These are phyloP conservation scores for Euschistus heros DNA, from an alignment of 1,140 invertebrate genomes.

Conservation along the genomic window DNA sequence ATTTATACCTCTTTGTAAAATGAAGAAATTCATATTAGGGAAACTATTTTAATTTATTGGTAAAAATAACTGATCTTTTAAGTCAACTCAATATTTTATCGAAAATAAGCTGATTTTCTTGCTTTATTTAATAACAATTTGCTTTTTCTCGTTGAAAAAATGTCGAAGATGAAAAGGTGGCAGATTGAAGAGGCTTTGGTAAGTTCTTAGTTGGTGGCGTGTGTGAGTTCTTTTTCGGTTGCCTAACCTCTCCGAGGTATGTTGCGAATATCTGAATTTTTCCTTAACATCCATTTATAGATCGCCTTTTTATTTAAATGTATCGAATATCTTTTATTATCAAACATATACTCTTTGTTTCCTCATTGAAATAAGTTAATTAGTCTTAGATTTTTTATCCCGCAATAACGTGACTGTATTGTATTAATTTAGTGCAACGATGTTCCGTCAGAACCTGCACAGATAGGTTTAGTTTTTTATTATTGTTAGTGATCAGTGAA, in stretches of 20 bases:
- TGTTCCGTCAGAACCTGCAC: not conserved
- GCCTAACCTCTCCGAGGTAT: conserved; percentile 3
- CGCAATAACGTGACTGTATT: not conserved
- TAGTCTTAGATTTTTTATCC: not conserved
- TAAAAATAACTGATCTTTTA: no score
- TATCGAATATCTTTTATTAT: not conserved
- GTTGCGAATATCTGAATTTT: not conserved
- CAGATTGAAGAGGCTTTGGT: no score
- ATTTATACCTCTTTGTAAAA: no score
- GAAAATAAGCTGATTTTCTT: no score
- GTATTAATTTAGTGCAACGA: no score
- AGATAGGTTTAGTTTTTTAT: not conserved
- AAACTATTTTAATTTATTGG: no score
- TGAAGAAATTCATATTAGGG: no score
- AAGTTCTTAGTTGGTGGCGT: not conserved
- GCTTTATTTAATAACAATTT: no score
- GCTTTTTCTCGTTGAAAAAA: no score
- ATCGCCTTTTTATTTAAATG: not conserved
- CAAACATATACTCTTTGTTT: no score
- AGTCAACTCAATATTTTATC: no score
- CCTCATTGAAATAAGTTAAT: not conserved
- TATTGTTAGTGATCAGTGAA: not conserved
- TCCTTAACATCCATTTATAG: not conserved
- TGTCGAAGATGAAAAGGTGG: no score
- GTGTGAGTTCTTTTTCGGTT: not conserved